Evolutionary conservation across 1,140 invertebrate genomes (phyloP), one percentile per base, ranked within the genome.

Genomic region (Bombus impatiens): DNA sequence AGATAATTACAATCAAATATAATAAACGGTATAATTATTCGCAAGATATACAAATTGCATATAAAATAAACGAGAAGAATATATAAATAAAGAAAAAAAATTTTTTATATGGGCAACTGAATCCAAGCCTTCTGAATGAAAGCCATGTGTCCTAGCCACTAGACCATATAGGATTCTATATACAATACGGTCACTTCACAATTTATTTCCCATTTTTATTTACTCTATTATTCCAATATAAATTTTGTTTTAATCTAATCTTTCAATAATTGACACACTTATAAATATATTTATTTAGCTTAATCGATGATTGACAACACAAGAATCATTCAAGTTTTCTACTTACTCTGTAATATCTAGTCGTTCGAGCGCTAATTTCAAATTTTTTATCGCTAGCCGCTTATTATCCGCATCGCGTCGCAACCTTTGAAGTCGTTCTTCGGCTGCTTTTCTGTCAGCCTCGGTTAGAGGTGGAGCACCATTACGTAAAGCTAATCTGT

Each of bases 331-430:
- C 1, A 22, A 53, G 1, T 22, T 74, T 37, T 74, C 32, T 75
- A 95, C 96, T 96, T 94, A 97, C 97, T 98, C 97, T 18, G 97
- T 97, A 53, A 97, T 97, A 93, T 98, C 97, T 13, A 97, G 96
- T 86, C 97, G 96, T 89, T 98, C 97, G 40, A 98, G 95, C 3
- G 97, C 96, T 82, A 97, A 94, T 93, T 97, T 97, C 15, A 98
- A 95, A 89, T 97, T 97, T 92, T 97, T 97, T 91, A 98, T 97
- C 62, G 96, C 96, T 57, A 96, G 95, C 89, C 96, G 95, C 89
- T 97, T 97, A 88, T 97, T 96, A 87, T 98, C 97, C 75, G 97
- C 96, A 89, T 98, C 97, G 18, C 95, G 95, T 78, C 96, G 96
- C 35, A 98, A 94, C 86, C 96, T 96, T 62, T 95, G 94, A 77